A percentile compares a stretch with the other conserved stretches of the same genome.
Evolutionary conservation across 2,113 vertebrate genomes (phyloP).

Genomic region (Scolopax mira): DNA sequence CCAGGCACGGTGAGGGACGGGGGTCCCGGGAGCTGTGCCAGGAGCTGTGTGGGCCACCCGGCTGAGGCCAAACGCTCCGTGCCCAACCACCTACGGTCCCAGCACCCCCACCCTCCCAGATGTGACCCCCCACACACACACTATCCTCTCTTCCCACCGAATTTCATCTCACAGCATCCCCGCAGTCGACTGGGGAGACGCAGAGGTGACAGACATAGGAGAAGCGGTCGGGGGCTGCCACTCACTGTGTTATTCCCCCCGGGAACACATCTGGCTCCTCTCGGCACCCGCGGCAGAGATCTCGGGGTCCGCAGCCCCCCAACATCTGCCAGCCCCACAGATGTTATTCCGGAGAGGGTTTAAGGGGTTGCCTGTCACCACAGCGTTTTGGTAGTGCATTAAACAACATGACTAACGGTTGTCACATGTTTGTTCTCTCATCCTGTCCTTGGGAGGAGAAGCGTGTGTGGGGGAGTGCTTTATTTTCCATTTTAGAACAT

Average conservation of each 20-base stretch:
- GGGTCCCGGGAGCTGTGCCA: neutral
- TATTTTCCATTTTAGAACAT: neutral
- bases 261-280: neutral
- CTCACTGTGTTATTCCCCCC: neutral
- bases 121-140: neutral
- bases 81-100: neutral
- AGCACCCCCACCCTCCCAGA: neutral
- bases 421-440: conserved; percentile 44
- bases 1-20: rapidly evolving
- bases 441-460: neutral
- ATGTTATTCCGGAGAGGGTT: neutral
- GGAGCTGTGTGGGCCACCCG: neutral
- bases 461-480: neutral
- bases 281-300: neutral
- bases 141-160: neutral
- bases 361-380: neutral
- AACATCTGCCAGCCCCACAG: neutral
- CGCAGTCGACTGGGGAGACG: rapidly evolving
- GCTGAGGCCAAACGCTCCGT: neutral
- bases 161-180: neutral
- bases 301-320: neutral
- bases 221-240: neutral
- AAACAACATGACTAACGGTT: conserved; percentile 25
- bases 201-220: neutral
- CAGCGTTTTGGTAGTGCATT: neutral